phyloP scores from a whole-genome alignment of 2,797 vertebrate species.

The Coendou prehensilis region DNA sequence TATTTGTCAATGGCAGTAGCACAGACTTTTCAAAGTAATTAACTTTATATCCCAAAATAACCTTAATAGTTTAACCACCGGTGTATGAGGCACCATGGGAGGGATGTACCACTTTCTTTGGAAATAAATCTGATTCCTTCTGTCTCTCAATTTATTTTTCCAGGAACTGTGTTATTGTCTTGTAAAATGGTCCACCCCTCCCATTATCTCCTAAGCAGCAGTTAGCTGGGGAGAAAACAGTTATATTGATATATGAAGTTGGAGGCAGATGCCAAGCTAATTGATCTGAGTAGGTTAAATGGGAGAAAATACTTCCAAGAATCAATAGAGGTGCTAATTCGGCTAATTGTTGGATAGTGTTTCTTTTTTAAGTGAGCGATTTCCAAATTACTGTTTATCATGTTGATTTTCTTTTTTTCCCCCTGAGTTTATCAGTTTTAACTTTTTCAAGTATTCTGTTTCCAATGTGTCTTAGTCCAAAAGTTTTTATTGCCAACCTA shows the following conservation, averaged over 20 bases:
- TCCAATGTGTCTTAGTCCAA: slow-evolving; percentile 33
- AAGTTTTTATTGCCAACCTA: slow-evolving; percentile 47
- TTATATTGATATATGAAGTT: slow-evolving; percentile 90
- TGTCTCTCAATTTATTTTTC: slow-evolving; percentile 87
- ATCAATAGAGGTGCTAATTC: slow-evolving; percentile 88
- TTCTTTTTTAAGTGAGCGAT: slow-evolving; percentile 84
- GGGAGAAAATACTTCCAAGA: slow-evolving; percentile 88
- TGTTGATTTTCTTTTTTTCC: slow-evolving; percentile 78
- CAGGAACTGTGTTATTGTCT: slow-evolving; percentile 86
- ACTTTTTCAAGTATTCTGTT: slow-evolving; percentile 65
- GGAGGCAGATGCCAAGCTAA: slow-evolving; percentile 89
- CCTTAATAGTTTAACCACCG: slow-evolving; percentile 88
- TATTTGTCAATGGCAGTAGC: slow-evolving; percentile 87
- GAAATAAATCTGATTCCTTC: slow-evolving; percentile 88
- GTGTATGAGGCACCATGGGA: slow-evolving; percentile 86
- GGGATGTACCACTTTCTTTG: slow-evolving; percentile 86
- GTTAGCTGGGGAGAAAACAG: slow-evolving; percentile 87
- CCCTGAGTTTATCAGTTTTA: slow-evolving; percentile 78
- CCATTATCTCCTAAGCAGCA: slow-evolving; percentile 88
- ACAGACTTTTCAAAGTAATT: slow-evolving; percentile 90
- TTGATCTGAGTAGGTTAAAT: slow-evolving; percentile 88
- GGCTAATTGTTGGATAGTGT: slow-evolving; percentile 86
- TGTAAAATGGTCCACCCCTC: slow-evolving; percentile 87
- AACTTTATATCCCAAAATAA: slow-evolving; percentile 89
- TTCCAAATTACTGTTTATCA: slow-evolving; percentile 84